A percentile compares a stretch with the other conserved stretches of the same genome.
These are phyloP conservation scores for Melipona beecheii DNA, from an alignment of 2,888 invertebrate genomes.

Conservation along the genomic window DNA sequence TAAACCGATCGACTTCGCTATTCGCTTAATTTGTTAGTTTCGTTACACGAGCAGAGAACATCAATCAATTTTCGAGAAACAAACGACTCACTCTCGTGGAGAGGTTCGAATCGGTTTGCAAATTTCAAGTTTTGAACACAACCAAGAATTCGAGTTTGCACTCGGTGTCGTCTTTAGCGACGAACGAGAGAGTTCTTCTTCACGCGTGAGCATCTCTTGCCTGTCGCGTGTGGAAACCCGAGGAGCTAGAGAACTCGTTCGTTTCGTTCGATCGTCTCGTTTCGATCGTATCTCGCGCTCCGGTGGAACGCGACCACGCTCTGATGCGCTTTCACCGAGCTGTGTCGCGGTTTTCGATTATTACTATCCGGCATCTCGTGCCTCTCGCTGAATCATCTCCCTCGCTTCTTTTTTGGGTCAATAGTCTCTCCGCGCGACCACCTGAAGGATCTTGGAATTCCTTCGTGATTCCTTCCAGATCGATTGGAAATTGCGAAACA, in stretches of 20 bases:
- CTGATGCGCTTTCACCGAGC: slow-evolving; percentile 26
- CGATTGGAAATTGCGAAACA: too few species aligned
- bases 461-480: too few species aligned
- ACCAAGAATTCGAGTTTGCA: too few species aligned
- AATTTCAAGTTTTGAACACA: too few species aligned
- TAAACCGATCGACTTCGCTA: too few species aligned
- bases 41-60: too few species aligned
- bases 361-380: neutral
- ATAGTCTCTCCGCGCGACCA: slow-evolving; percentile 1
- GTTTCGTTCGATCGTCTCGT: neutral
- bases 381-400: slow-evolving; percentile 1
- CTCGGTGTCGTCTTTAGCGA: too few species aligned
- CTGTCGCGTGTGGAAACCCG: neutral
- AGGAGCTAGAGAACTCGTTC: neutral
- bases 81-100: too few species aligned
- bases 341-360: slow-evolving; percentile 10
- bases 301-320: neutral
- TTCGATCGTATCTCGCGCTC: neutral
- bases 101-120: too few species aligned
- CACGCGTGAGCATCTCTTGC: slow-evolving; percentile 26
- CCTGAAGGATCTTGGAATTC: neutral
- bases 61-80: too few species aligned
- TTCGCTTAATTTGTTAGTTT: too few species aligned
- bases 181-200: slow-evolving; percentile 39
- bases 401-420: slow-evolving; percentile 25